Base-by-base conservation (phyloP, 2,113 vertebrate species). In the Ursus arctos region DNA sequence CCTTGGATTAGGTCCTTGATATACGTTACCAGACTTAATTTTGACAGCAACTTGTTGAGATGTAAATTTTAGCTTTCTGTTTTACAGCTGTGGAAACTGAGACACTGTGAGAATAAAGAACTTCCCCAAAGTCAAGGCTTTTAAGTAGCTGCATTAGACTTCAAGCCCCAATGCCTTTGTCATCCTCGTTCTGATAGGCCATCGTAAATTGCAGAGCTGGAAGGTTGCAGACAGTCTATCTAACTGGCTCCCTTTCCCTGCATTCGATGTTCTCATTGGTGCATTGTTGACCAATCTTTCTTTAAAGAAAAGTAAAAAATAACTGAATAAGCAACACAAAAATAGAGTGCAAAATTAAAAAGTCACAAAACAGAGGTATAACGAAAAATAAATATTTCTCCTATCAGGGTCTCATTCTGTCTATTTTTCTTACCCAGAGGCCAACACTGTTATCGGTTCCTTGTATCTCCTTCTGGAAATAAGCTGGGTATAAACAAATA, bases 51-150 rank as follows among this genome's bases (percentile, higher is more conserved):
- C 10, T 13, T 80, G 10, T 43, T 67, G 59, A 76, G 40, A 33
- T 65, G 14, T 72, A 80, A 84, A 83, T 61, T 93, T 96, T 93
- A 96, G 43, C 86, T 97, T 95, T 49, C 57, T 91, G 33, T 95
- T 96, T 95, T 43, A 47, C 36, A 88, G 33, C n/a, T 91, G 4
- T 91, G 36, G 33, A 84, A 88, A 72, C 94, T 72, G 79, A 97
- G 49, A n/a, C 36, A 82, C 22, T 65, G 13, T 26, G 65, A 80
- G 16, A 80, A 91, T 96, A 65, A 91, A 95, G 88, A 71, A 81
- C 19, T 88, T 93, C 19, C 71, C n/a, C 33, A 51, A 81, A 86
- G 96, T 71, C 61, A 91, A 47, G 49, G 15, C 19, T 51, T 7
- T n/a, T 96, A 63, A 84, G 55, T 40, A 88, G 19, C 36, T 53